Evolutionary conservation across 2,797 vertebrate species (phyloP), one percentile per base, ranked within the genome.

Genomic region (Pipistrellus pipistrellus): DNA sequence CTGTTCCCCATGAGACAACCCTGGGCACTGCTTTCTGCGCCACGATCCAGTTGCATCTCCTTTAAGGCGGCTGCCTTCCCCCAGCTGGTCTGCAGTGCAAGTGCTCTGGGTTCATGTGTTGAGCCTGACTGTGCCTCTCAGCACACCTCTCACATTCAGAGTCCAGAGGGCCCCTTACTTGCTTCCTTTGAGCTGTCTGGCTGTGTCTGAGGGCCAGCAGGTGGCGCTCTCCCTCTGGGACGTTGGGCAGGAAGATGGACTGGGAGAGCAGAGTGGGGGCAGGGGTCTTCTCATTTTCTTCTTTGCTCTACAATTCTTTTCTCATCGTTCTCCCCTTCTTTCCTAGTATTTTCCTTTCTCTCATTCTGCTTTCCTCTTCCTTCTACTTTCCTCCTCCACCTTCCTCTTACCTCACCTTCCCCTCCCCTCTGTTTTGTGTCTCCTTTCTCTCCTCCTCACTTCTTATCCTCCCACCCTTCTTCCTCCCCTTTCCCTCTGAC

Each of bases 201-300:
- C 62, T 62, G n/a, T 68, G n/a, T 68, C 44, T n/a, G 30, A 21
- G 59, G 44, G 13, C 73, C 6, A 8, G 27, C 57, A 27, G 8
- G 27, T 4, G n/a, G 27, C 12, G 8, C 13, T n/a, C 5, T 35
- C 53, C 38, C 6, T 57, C 11, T 2, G 62, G 82, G 62, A 13
- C 4, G 5, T 2, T 25, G 13, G 2, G 4, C 8, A 48, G 32
- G 78, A 44, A 41, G 64, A 46, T 2, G 2, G 41, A 55, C 68
- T n/a, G 2, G 68, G 10, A 8, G 20, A 21, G 46, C 23, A 12
- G 32, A 0, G 0, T 2, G 2, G 21, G 1, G 68, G 25, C 15
- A 48, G 35, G 53, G 53, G 35, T 44, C 38, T 20, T 81, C 9
- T 81, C 55, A 44, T 81, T 62, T 62, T 13, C 35, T 41, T 44